Evolutionary conservation across 30 jellyfish, hydroid and myxozoan genomes (phyloP).

Genomic region (Turritopsis dohrnii): DNA sequence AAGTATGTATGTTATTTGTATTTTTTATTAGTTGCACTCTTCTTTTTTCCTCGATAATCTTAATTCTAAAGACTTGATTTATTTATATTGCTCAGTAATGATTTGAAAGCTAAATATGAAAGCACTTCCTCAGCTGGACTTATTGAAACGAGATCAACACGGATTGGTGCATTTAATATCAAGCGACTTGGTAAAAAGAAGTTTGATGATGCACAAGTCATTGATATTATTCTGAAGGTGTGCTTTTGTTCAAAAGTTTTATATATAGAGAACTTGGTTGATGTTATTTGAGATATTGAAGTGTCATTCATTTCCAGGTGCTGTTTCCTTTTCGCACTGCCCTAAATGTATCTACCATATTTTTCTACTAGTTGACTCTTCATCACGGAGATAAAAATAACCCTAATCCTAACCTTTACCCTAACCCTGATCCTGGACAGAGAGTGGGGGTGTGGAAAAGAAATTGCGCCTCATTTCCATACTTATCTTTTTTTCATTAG

Average conservation of each 20-base stretch:
- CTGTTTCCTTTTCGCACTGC: too few relatives aligned
- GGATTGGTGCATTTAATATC: slow-evolving; percentile 31
- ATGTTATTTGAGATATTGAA: not conserved
- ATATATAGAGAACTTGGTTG: not conserved
- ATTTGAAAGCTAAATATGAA: not conserved
- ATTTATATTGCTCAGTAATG: not conserved
- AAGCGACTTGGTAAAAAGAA: slow-evolving; percentile 16
- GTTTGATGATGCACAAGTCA: slow-evolving; percentile 19
- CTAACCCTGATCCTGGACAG: too few relatives aligned
- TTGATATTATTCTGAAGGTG: slow-evolving; percentile 23
- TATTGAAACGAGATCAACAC: not conserved
- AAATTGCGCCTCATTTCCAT: too few relatives aligned
- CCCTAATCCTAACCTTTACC: too few relatives aligned
- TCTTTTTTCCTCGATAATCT: not conserved
- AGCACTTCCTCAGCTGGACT: not conserved
- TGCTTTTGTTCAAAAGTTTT: not conserved
- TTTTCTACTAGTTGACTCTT: too few relatives aligned
- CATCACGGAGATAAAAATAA: too few relatives aligned
- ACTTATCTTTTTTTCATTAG: too few relatives aligned
- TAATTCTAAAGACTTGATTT: not conserved
- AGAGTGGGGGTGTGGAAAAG: too few relatives aligned
- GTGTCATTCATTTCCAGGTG: not conserved
- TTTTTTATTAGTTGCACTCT: too few relatives aligned
- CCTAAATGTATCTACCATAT: too few relatives aligned
- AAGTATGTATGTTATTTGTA: not conserved